Conservation (phyloP, 2,888 invertebrate genomes). For the Acleris sparsana region DNA sequence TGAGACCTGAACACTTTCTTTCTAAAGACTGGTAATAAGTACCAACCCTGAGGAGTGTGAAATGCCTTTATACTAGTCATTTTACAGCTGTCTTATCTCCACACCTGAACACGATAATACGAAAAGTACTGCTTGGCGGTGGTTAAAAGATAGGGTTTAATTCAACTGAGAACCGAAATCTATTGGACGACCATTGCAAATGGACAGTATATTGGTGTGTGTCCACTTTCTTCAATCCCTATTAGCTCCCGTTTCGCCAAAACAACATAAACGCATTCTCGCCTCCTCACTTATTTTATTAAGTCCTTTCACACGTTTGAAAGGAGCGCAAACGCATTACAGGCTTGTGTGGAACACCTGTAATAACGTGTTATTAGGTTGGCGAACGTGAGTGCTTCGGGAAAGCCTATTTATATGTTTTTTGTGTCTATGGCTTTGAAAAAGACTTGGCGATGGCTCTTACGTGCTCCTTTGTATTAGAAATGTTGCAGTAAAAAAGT, state of each 20-base stretch:
- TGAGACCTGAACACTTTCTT: too few relatives aligned
- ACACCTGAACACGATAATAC: too few relatives aligned
- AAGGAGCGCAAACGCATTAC: slow-evolving; percentile 32
- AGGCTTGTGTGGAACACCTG: slow-evolving; percentile 23
- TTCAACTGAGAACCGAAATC: too few relatives aligned
- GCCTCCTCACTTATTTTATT: slow-evolving; percentile 49
- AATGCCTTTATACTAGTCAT: too few relatives aligned
- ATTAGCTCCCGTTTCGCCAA: slow-evolving; percentile 8
- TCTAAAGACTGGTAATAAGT: too few relatives aligned
- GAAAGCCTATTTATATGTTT: slow-evolving; percentile 12
- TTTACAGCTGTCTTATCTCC: too few relatives aligned
- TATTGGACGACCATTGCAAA: too few relatives aligned
- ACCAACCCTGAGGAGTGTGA: too few relatives aligned
- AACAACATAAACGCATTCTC: slow-evolving; percentile 23
- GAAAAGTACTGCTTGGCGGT: too few relatives aligned
- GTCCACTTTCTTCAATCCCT: neutral
- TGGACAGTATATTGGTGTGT: too few relatives aligned
- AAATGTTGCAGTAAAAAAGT: too few relatives aligned
- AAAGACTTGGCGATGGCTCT: slow-evolving; percentile 1
- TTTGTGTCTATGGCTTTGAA: slow-evolving; percentile 18
- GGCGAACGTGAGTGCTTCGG: slow-evolving; percentile 23
- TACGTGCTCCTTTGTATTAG: neutral
- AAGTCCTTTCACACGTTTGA: slow-evolving; percentile 42
- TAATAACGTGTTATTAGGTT: slow-evolving; percentile 32
- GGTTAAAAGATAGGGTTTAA: too few relatives aligned